phyloP scores from a whole-genome alignment of 2,113 vertebrate species.

The Caretta caretta region DNA sequence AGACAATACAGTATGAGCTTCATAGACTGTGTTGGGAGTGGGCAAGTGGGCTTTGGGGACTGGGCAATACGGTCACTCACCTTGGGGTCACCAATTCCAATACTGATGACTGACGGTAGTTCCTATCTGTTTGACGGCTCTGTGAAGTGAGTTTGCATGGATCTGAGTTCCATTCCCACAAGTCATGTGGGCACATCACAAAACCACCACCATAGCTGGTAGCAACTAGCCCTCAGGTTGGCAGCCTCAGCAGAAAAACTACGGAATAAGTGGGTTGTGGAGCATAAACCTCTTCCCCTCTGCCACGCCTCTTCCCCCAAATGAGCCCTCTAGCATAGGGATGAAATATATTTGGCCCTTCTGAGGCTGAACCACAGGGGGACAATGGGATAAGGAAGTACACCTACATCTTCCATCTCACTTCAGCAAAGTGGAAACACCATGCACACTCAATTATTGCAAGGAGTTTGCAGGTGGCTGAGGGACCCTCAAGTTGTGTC shows the following conservation, averaged over 20 bases:
- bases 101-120: neutral
- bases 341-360: neutral
- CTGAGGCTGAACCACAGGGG: neutral
- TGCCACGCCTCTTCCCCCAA: neutral
- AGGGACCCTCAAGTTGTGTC: neutral
- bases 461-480: neutral
- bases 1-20: neutral
- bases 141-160: neutral
- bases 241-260: conserved; percentile 25
- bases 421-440: neutral
- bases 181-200: neutral
- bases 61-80: neutral
- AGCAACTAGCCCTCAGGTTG: conserved; percentile 15
- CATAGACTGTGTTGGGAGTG: neutral
- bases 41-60: neutral
- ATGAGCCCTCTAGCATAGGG: neutral
- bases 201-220: conserved; percentile 13
- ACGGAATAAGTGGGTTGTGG: neutral
- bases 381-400: neutral
- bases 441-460: neutral
- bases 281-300: neutral
- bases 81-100: neutral
- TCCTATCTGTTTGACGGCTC: neutral
- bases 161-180: neutral
- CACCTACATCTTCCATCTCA: neutral